phyloP scores from a whole-genome alignment of 2,797 vertebrate genomes.

The Neosalanx taihuensis region DNA sequence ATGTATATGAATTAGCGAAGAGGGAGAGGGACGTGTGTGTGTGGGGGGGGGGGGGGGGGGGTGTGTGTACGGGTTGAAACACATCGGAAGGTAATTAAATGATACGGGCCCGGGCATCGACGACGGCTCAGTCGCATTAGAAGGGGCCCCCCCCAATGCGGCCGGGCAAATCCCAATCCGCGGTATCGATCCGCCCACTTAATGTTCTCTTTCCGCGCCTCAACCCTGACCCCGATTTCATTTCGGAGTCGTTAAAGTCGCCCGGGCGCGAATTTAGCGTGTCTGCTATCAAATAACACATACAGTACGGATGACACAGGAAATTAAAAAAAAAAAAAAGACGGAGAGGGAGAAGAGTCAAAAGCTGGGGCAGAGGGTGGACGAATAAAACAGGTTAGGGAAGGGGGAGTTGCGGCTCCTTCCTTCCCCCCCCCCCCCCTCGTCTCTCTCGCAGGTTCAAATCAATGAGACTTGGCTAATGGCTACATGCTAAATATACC shows the following conservation, averaged over 20 bases:
- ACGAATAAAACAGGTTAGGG: not conserved
- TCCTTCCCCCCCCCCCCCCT: not conserved
- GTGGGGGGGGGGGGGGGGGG: conserved; percentile 11
- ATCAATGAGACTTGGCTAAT: conserved; percentile 9
- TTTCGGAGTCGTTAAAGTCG: conserved; percentile 68
- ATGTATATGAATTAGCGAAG: conserved; percentile 59
- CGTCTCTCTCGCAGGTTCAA: conserved; percentile 1
- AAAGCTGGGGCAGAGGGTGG: conserved; percentile 1
- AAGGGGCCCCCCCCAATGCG: conserved; percentile 69
- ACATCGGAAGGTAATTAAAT: conserved; percentile 67
- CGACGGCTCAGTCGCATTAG: conserved; percentile 59
- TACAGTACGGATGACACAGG: not conserved
- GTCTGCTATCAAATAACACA: conserved; percentile 47
- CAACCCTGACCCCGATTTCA: conserved; percentile 69
- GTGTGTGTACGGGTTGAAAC: conserved; percentile 46
- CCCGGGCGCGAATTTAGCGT: conserved; percentile 59
- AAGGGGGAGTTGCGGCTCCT: not conserved
- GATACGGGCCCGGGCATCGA: conserved; percentile 57
- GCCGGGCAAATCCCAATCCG: conserved; percentile 68
- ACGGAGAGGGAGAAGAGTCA: not conserved
- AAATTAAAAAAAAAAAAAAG: conserved; percentile 5
- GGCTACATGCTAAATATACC: conserved; percentile 18
- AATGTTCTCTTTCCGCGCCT: conserved; percentile 65
- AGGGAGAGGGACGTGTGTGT: too few species aligned
- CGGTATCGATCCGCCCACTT: conserved; percentile 70